Evolutionary conservation across 1,140 invertebrate species (phyloP), one percentile per base, ranked within the genome.

Genomic region (Macrobrachium nipponense): DNA sequence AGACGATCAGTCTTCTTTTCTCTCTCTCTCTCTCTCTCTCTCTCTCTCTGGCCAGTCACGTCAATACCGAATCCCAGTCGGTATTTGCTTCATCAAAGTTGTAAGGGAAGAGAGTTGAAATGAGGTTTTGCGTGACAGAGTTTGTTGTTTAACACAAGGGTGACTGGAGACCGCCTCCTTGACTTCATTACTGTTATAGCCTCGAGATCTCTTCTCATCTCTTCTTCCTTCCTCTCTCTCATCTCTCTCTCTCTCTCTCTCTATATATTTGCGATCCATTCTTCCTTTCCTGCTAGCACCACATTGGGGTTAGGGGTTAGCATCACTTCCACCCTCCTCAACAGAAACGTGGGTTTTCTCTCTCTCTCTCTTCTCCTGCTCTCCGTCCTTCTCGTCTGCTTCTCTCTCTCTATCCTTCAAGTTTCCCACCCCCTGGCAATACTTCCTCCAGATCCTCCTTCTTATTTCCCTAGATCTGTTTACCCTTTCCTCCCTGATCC

Each of bases 311-410:
- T 43, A 36, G 20, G 27, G 11, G 15, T 8, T 59, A 11, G 5
- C 75, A 18, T 20, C 51, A 36, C 18, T n/a, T 76, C 36, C 61
- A 51, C n/a, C 27, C 61, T 10, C 17, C n/a, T 78, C 51, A n/a
- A n/a, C n/a, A 4, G 27, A 36, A 36, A 36, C 27, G 1, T 4
- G 1, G 4, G 27, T 36, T n/a, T 23, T 79, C 10, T 77, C 27
- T 77, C 75, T 77, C 27, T 6, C n/a, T 78, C 75, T 14, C 36
- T 36, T 18, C 70, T 68, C 79, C 12, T 43, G 51, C 79, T 68
- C 79, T 51, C 64, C 51, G 14, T 51, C 27, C n/a, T 43, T 51
- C 43, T 18, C 27, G 17, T 62, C 3, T 18, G 15, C 2, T 36
- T 61, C 18, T 36, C 18, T 20, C 20, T 17, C 51, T 15, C 17